A percentile compares a stretch with the other conserved stretches of the same genome.
Evolutionary conservation across 2,797 vertebrate species (phyloP).

Genomic region (Apodemus agrarius): DNA sequence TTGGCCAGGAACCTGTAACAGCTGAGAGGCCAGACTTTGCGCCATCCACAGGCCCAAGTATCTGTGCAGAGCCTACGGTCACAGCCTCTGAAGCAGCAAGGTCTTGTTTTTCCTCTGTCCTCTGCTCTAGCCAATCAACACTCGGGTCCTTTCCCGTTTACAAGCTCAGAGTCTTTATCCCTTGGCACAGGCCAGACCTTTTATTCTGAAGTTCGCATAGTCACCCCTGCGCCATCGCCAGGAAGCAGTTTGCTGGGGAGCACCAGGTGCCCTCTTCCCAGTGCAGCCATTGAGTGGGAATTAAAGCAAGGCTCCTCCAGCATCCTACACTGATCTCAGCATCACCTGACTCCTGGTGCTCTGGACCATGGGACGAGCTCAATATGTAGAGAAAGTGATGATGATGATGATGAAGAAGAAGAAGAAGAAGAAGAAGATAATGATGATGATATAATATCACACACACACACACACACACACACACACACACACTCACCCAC

Average conservation of each 20-base stretch:
- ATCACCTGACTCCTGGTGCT: too few species aligned
- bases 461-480: neutral
- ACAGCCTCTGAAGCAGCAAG: neutral
- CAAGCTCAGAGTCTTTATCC: fast-evolving
- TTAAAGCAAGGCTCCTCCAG: neutral
- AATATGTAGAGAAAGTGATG: neutral
- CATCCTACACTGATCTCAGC: neutral
- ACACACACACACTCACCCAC: neutral
- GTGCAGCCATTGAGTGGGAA: fast-evolving
- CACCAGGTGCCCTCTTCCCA: fast-evolving
- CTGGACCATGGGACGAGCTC: neutral
- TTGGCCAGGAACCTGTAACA: neutral
- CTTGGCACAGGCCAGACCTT: fast-evolving
- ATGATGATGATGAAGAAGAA: neutral
- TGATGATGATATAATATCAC: too few species aligned
- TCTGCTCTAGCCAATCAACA: neutral
- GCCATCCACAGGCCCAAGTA: too few species aligned
- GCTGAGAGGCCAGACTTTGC: neutral
- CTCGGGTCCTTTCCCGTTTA: fast-evolving
- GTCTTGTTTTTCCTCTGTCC: neutral
- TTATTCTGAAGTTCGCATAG: neutral
- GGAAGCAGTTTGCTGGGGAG: fast-evolving
- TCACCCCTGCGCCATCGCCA: fast-evolving
- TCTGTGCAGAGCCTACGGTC: fast-evolving
- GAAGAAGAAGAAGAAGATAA: too few species aligned